A percentile compares a stretch with the other conserved stretches of the same genome.
phyloP scores from a whole-genome alignment of 2,113 vertebrate genomes.

The Elephantulus edwardii region DNA sequence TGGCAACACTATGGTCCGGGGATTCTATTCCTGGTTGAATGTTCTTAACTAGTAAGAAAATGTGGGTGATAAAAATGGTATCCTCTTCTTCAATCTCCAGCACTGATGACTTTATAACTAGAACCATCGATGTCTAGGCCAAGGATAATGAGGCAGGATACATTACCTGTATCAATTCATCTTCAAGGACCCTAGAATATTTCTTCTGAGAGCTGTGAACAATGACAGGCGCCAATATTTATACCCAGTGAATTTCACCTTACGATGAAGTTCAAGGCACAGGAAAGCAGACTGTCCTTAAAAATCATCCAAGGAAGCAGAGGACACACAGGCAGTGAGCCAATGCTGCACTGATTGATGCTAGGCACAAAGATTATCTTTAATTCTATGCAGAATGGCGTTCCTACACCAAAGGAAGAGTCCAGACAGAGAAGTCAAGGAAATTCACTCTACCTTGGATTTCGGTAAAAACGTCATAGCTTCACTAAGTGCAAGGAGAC shows the following conservation, averaged over 20 bases:
- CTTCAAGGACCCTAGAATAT: neutral
- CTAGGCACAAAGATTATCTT: neutral
- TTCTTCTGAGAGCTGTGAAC: neutral
- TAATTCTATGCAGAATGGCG: neutral
- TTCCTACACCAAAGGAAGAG: neutral
- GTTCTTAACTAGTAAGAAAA: neutral
- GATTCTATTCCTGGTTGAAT: neutral
- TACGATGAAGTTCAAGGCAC: neutral
- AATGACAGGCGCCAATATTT: neutral
- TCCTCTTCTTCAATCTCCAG: neutral
- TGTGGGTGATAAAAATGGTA: neutral
- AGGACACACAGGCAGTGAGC: neutral
- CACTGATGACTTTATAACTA: neutral
- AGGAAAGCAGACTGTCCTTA: slow-evolving; percentile 3
- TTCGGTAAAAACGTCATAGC: neutral
- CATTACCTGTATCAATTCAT: neutral
- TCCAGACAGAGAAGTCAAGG: neutral
- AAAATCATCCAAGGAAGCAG: slow-evolving; percentile 1
- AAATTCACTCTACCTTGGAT: neutral
- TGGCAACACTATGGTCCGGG: neutral
- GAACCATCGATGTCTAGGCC: neutral
- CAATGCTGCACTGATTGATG: neutral
- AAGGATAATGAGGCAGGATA: neutral
- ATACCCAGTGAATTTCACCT: neutral
- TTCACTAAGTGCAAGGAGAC: neutral